Evolutionary conservation across 53 echinoderm and acorn worm species (phyloP).

Genomic region (Patiria pectinifera): DNA sequence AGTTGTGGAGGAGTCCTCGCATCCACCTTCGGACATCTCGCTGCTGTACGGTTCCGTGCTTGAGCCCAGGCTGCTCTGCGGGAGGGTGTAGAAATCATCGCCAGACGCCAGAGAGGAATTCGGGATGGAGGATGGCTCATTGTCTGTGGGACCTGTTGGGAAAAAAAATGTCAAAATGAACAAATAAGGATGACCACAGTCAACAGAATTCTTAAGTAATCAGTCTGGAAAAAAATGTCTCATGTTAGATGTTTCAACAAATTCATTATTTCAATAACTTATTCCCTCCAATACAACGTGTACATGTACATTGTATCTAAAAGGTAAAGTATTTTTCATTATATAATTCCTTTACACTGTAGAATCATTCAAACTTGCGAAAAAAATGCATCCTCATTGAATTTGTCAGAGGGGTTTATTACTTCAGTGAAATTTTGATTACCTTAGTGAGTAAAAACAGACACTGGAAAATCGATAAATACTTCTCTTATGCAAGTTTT

Average conservation of each 20-base stretch:
- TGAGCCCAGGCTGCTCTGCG: slow-evolving; percentile 25
- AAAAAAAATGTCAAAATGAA: not conserved
- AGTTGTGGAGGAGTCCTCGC: slow-evolving; percentile 32
- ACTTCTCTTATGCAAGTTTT: too few species aligned
- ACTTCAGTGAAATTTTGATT: too few species aligned
- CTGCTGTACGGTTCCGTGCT: slow-evolving; percentile 44
- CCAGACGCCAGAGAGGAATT: slow-evolving; percentile 45
- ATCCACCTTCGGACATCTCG: slow-evolving; percentile 4
- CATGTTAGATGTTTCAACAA: not conserved
- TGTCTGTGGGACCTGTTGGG: slow-evolving; percentile 15
- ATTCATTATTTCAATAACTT: too few species aligned
- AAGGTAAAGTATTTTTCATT: too few species aligned
- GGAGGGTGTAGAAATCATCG: slow-evolving; percentile 51
- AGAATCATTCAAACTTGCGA: too few species aligned
- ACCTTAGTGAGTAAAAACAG: too few species aligned
- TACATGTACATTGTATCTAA: too few species aligned
- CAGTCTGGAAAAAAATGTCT: not conserved
- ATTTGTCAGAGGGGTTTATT: too few species aligned
- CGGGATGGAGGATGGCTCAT: slow-evolving; percentile 47
- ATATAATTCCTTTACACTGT: too few species aligned
- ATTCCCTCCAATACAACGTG: too few species aligned
- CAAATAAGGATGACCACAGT: not conserved
- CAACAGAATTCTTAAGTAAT: not conserved
- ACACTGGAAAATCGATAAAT: too few species aligned
- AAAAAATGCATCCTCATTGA: too few species aligned